These are phyloP conservation scores for Rhinolophus sinicus DNA, from an alignment of 2,113 vertebrate genomes.

Conservation along the genomic window DNA sequence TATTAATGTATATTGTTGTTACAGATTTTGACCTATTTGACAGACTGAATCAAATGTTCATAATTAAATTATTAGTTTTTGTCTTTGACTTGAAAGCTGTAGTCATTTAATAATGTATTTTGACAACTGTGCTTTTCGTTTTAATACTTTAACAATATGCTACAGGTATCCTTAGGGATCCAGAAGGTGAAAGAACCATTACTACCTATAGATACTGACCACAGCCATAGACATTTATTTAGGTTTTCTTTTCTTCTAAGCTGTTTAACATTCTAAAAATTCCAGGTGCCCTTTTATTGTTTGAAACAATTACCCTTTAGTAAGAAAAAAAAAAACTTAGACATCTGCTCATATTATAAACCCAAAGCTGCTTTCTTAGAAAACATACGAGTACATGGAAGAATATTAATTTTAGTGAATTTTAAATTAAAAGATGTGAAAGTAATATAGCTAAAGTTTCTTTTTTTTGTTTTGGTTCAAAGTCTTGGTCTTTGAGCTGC, in stretches of 20 bases:
- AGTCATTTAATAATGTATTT: slow-evolving; percentile 3
- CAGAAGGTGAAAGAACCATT: not conserved
- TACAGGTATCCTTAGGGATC: not conserved
- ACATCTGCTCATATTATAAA: not conserved
- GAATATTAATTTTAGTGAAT: not conserved
- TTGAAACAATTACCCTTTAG: not conserved
- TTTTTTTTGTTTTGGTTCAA: not conserved
- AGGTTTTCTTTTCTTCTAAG: not conserved
- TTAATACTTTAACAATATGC: slow-evolving; percentile 9
- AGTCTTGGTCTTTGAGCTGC: not conserved
- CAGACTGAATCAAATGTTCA: not conserved
- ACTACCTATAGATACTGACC: not conserved
- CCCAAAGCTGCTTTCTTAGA: not conserved
- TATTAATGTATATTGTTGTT: slow-evolving; percentile 14
- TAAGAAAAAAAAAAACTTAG: not conserved
- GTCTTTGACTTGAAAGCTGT: slow-evolving; percentile 22
- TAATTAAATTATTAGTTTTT: slow-evolving; percentile 24
- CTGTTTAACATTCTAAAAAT: slow-evolving; percentile 26
- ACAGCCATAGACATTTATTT: not conserved
- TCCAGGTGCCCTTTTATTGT: not conserved
- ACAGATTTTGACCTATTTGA: not conserved
- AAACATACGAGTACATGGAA: not conserved
- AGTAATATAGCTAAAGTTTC: not conserved
- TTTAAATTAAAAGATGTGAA: slow-evolving; percentile 4
- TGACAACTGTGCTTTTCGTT: not conserved